phyloP scores from a whole-genome alignment of 2,888 invertebrate genomes.

The Caenorhabditis sp. region DNA sequence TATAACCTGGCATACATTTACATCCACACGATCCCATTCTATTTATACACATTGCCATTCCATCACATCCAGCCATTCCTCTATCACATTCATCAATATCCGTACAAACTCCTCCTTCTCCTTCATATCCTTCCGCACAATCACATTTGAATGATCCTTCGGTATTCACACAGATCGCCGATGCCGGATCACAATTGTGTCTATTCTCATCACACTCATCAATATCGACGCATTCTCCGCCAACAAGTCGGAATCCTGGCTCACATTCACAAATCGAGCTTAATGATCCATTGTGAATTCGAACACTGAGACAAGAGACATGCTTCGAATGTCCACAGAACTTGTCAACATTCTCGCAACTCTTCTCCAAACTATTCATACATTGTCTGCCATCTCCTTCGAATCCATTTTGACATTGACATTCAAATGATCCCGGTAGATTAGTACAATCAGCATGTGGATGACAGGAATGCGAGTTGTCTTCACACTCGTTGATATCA shows the following conservation, averaged over 20 bases:
- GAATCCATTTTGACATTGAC: conserved; percentile 64
- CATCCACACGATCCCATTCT: conserved; percentile 79
- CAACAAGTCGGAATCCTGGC: conserved; percentile 51
- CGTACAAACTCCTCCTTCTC: conserved; percentile 76
- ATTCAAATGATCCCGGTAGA: conserved; percentile 56
- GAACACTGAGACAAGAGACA: conserved; percentile 49
- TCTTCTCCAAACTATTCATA: conserved; percentile 56
- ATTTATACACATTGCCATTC: conserved; percentile 60
- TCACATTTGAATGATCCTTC: conserved; percentile 86
- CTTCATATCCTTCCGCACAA: conserved; percentile 87
- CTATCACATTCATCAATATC: conserved; percentile 60
- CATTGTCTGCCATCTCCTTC: conserved; percentile 60
- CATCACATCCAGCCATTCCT: conserved; percentile 56
- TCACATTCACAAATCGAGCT: conserved; percentile 63
- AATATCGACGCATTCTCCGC: conserved; percentile 50
- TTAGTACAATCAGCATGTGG: conserved; percentile 66
- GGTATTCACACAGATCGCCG: conserved; percentile 86
- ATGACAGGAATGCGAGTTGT: conserved; percentile 56
- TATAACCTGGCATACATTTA: conserved; percentile 78
- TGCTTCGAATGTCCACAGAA: conserved; percentile 54
- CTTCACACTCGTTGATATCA: conserved; percentile 67
- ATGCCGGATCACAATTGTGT: conserved; percentile 63
- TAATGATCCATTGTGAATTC: conserved; percentile 53
- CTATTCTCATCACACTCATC: conserved; percentile 66
- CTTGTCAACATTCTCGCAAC: conserved; percentile 53